Evolutionary conservation across 1,140 invertebrate species (phyloP), one percentile per base, ranked within the genome.

Genomic region (Nomia melanderi): DNA sequence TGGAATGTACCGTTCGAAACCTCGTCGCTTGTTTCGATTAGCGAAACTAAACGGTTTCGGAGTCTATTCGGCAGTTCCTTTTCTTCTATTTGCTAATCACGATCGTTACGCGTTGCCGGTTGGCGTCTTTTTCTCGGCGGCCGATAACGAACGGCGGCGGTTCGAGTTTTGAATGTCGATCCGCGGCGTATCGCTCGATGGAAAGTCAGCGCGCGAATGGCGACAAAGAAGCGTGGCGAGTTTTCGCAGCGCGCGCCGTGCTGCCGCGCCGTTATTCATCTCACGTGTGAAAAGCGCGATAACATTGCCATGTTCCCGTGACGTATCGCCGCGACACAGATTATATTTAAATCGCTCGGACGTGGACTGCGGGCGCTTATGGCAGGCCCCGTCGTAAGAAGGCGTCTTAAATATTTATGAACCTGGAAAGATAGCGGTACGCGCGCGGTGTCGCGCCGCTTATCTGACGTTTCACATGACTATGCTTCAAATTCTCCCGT

Each of bases 391-490:
- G 75, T 84, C 82, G 81, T 81, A 84, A 77, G 74, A 67, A 63
- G 56, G 67, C 65, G 84, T 64, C 33, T 86, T 89, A 86, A 87
- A 87, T 89, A 89, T 89, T 89, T 87, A 89, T 87, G 84, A 89
- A 84, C 60, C 54, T 33, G 36, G 44, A 54, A 57, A 84, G 82
- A 83, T 82, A 81, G 56, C 73, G 79, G 41, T 53, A 74, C 59
- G 80, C 54, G 50, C 56, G 69, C 27, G 47, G 56, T 65, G 74
- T 81, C 79, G 75, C 67, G 56, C 47, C n/a, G 6, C 66, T 81
- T 82, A 81, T 82, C 79, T 81, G 65, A 71, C 78, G 60, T 54
- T 50, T 75, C 59, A 54, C 74, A 57, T 63, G 31, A 70, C 70
- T 81, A 23, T 39, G 47, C 64, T 62, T 76, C 47, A 39, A 57